Evolutionary conservation across 2,888 invertebrate species (phyloP).

Genomic region (Alentia gelatinosa): DNA sequence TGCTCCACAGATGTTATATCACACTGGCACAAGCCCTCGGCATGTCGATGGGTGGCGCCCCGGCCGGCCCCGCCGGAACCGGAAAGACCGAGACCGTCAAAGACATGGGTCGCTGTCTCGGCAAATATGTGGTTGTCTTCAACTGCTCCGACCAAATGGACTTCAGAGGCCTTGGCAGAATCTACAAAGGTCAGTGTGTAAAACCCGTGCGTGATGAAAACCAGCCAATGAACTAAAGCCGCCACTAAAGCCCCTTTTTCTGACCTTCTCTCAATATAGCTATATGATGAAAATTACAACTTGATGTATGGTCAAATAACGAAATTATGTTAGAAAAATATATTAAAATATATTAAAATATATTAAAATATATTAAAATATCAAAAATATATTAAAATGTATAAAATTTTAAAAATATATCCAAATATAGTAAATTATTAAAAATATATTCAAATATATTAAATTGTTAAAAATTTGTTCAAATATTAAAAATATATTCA

Average conservation of each 20-base stretch:
- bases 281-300: too few relatives aligned
- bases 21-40: constrained; percentile 96
- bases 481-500: too few relatives aligned
- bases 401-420: neutral
- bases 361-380: neutral
- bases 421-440: too few relatives aligned
- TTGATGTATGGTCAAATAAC: too few relatives aligned
- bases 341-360: neutral
- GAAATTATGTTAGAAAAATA: neutral
- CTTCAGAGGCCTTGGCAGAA: constrained; percentile 81
- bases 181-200: constrained; percentile 80
- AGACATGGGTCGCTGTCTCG: constrained; percentile 81
- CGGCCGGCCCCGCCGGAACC: constrained; percentile 97
- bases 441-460: too few relatives aligned
- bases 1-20: constrained; percentile 91
- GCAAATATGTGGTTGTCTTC: constrained; percentile 81
- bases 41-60: constrained; percentile 98
- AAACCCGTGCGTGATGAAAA: too few relatives aligned
- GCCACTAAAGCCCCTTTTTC: too few relatives aligned
- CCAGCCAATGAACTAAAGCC: too few relatives aligned
- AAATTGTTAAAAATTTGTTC: too few relatives aligned
- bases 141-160: constrained; percentile 82
- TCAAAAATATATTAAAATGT: neutral
- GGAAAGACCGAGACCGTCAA: constrained; percentile 84
- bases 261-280: too few relatives aligned